Evolutionary conservation across 2,113 vertebrate genomes (phyloP).

Genomic region (Entomyzon cyanotis): DNA sequence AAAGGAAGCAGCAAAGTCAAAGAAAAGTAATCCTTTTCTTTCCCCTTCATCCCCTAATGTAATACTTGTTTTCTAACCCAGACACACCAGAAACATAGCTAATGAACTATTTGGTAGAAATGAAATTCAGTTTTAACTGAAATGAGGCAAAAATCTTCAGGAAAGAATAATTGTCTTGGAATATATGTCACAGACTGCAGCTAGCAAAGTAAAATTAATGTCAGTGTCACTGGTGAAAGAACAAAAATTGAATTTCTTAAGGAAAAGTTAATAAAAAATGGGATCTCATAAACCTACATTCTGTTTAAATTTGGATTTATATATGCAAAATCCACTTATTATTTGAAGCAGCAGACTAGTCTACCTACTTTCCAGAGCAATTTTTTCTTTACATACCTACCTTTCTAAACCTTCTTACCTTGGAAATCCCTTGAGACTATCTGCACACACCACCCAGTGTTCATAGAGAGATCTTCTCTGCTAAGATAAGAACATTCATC

Average conservation of each 20-base stretch:
- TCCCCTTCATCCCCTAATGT: not conserved
- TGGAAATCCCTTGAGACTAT: not conserved
- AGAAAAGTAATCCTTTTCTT: not conserved
- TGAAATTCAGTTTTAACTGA: conserved; percentile 1
- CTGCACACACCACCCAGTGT: accelerated
- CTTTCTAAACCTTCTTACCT: not conserved
- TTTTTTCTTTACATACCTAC: not conserved
- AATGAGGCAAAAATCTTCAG: not conserved
- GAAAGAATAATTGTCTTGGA: not conserved
- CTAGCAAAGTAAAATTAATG: conserved; percentile 3
- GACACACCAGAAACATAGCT: not conserved
- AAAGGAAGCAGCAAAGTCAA: not conserved
- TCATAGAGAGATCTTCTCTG: not conserved
- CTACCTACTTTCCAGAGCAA: not conserved
- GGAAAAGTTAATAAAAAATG: conserved; percentile 11
- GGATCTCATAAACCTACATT: not conserved
- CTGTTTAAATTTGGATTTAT: not conserved
- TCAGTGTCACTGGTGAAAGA: not conserved
- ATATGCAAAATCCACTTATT: not conserved
- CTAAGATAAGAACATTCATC: not conserved
- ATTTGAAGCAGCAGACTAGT: not conserved
- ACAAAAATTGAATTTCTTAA: not conserved
- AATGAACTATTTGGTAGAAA: conserved; percentile 18
- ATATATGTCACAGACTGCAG: not conserved
- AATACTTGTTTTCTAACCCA: not conserved